Evolutionary conservation across 2,797 vertebrate genomes (phyloP).

Genomic region (Pseudopleuronectes americanus): DNA sequence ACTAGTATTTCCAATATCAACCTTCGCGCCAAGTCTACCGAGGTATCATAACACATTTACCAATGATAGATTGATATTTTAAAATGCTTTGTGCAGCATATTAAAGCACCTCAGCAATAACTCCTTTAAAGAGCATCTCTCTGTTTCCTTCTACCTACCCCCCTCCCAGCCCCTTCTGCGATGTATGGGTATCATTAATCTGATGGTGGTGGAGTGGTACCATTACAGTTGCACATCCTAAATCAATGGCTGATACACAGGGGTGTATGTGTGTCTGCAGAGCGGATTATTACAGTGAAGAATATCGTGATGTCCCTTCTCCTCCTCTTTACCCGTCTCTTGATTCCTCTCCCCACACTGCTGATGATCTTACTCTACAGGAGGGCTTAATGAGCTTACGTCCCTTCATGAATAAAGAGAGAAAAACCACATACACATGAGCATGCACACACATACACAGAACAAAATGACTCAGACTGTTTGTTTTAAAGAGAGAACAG

Average conservation of each 20-base stretch:
- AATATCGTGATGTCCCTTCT: slow-evolving; percentile 48
- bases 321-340: slow-evolving; percentile 51
- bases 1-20: slow-evolving; percentile 12
- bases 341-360: slow-evolving; percentile 56
- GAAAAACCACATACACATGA: slow-evolving; percentile 31
- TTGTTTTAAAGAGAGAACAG: slow-evolving; percentile 72
- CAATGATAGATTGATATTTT: slow-evolving; percentile 66
- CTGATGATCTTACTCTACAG: slow-evolving; percentile 73
- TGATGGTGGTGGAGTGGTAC: slow-evolving; percentile 74
- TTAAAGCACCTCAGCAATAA: slow-evolving; percentile 65
- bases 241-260: slow-evolving; percentile 70
- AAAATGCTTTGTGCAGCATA: slow-evolving; percentile 68
- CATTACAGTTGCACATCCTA: slow-evolving; percentile 72
- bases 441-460: slow-evolving; percentile 16
- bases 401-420: slow-evolving; percentile 55
- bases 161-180: slow-evolving; percentile 47
- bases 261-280: slow-evolving; percentile 37
- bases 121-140: slow-evolving; percentile 64
- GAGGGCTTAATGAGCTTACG: slow-evolving; percentile 74
- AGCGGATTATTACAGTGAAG: slow-evolving; percentile 42
- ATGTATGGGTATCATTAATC: slow-evolving; percentile 74
- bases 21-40: slow-evolving; percentile 37
- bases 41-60: slow-evolving; percentile 52
- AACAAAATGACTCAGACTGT: slow-evolving; percentile 45
- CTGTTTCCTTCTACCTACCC: slow-evolving; percentile 58